These are phyloP conservation scores for Gnathonemus echidnorhynchus DNA, from an alignment of 2,113 vertebrate species.

Conservation along the genomic window DNA sequence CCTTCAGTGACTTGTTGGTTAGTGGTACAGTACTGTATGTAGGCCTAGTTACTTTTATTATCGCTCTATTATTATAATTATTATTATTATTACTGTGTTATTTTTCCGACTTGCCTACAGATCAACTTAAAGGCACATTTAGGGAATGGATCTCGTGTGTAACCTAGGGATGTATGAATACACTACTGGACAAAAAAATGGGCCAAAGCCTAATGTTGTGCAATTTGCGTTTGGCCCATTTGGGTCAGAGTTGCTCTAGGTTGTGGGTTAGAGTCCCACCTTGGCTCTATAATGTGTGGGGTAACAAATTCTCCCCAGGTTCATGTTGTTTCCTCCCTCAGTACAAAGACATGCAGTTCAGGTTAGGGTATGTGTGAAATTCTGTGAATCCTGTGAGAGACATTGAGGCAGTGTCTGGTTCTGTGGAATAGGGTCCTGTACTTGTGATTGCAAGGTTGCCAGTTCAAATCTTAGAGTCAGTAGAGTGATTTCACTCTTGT, in stretches of 20 bases:
- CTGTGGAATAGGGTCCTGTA: neutral
- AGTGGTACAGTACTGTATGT: neutral
- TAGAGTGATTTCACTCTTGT: neutral
- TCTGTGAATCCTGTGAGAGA: neutral
- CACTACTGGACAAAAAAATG: neutral
- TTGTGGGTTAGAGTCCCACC: neutral
- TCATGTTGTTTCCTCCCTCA: neutral
- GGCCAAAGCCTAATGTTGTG: neutral
- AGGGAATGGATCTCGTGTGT: neutral
- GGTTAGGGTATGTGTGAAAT: neutral
- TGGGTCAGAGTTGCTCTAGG: neutral
- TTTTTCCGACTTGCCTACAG: neutral
- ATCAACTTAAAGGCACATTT: neutral
- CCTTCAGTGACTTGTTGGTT: neutral
- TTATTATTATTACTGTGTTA: neutral
- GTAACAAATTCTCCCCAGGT: neutral
- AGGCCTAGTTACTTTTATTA: neutral
- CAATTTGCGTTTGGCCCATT: neutral
- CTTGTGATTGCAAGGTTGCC: neutral
- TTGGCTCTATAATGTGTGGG: neutral
- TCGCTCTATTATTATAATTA: neutral
- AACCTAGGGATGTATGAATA: neutral
- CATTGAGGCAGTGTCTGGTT: neutral
- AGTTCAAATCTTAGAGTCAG: neutral
- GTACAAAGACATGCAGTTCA: neutral